Evolutionary conservation across 2,888 invertebrate species (phyloP), one percentile per base, ranked within the genome.

Genomic region (Stenurella melanura): DNA sequence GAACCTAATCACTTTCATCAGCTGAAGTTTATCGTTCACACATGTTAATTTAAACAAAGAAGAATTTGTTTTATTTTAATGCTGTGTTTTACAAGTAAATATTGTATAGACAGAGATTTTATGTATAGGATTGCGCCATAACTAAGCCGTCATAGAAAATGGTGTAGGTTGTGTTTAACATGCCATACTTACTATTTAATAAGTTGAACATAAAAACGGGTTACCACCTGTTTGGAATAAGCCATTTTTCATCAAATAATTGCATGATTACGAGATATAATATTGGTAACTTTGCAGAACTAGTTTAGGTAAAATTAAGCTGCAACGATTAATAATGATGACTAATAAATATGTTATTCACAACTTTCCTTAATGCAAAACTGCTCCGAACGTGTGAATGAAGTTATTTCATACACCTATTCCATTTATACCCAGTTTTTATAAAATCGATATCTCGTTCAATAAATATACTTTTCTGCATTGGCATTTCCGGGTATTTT

Each of bases 171-270:
- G 78, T 34, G 34, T 75, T 75, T 75, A 72, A 69, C 80, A 78
- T 76, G 76, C 78, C 76, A 76, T 50, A 50, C 70, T 73, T 50
- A 50, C 70, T 73, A 77, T 77, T 79, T 77, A 79, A 73, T 73
- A 73, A 73, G 50, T 74, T 77, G 64, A 75, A 30, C 75, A 79
- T 75, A 78, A 81, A 81, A 76, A 18, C 75, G 50, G 72, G 64
- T 21, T 57, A 63, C 76, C 81, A 81, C 81, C 81, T 81, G 81
- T 81, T 81, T 73, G 17, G 38, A 75, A 73, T 74, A 69, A 50
- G 60, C 38, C 61, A 57, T 74, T 58, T 67, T 57, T 34, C 5
- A 15, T 34, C 57, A 69, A 54, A 57, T 69, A 57, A 19, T 30
- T n/a, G 12, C 30, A 69, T 30, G 7, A 69, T 34, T 64, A 17